These are phyloP conservation scores for Hedychridium roseum DNA, from an alignment of 2,888 invertebrate genomes.

Conservation along the genomic window DNA sequence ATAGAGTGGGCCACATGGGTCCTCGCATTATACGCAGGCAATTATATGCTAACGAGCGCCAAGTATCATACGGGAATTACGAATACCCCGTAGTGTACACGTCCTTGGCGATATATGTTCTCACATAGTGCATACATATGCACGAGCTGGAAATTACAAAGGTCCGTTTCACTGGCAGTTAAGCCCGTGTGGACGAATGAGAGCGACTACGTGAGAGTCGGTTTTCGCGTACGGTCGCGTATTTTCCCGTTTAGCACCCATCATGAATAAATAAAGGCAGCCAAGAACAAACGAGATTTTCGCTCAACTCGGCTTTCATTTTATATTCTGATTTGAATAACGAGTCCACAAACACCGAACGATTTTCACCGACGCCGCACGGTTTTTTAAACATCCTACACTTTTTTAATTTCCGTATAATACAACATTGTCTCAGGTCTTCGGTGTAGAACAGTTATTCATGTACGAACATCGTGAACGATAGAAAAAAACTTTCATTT, in stretches of 20 bases:
- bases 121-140: slow-evolving; percentile 14
- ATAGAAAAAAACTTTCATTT: not conserved
- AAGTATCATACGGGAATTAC: slow-evolving; percentile 25
- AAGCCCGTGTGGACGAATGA: slow-evolving; percentile 24
- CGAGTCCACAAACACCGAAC: too few relatives aligned
- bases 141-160: slow-evolving; percentile 36
- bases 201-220: slow-evolving; percentile 9
- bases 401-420: too few relatives aligned
- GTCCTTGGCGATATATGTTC: slow-evolving; percentile 30
- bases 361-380: too few relatives aligned
- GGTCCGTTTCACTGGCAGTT: slow-evolving; percentile 35
- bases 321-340: too few relatives aligned
- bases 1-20: too few relatives aligned
- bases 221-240: not conserved
- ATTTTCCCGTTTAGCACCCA: too few relatives aligned
- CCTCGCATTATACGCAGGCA: not conserved
- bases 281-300: too few relatives aligned
- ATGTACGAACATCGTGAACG: not conserved
- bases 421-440: too few relatives aligned
- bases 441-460: too few relatives aligned
- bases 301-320: too few relatives aligned
- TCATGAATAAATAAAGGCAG: too few relatives aligned
- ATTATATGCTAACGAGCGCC: not conserved
- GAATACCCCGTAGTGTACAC: slow-evolving; percentile 12
- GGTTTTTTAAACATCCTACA: too few relatives aligned